Evolutionary conservation across 2,888 invertebrate genomes (phyloP).

Genomic region (Sarcophaga subvicina): DNA sequence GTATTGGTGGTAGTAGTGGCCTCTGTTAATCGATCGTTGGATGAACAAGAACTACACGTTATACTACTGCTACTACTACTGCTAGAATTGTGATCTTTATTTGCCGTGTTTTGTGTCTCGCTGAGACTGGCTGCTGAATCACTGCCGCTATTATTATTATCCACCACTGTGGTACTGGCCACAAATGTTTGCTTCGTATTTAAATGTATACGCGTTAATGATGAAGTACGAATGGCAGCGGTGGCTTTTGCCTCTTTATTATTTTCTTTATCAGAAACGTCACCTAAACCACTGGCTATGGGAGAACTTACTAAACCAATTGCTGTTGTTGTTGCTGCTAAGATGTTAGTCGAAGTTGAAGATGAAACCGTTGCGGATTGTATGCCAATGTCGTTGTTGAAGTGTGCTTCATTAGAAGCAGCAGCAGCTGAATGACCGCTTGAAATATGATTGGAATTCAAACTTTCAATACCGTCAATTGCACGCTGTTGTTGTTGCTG

Average conservation of each 20-base stretch:
- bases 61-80: conserved; percentile 76
- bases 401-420: conserved; percentile 52
- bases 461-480: conserved; percentile 65
- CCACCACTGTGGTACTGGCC: conserved; percentile 47
- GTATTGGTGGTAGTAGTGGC: conserved; percentile 75
- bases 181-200: conserved; percentile 57
- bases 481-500: conserved; percentile 57
- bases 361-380: conserved; percentile 78
- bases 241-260: conserved; percentile 77
- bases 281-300: conserved; percentile 68
- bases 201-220: conserved; percentile 57
- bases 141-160: conserved; percentile 25
- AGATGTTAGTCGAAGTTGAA: conserved; percentile 71
- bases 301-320: conserved; percentile 54
- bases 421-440: conserved; percentile 57
- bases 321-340: conserved; percentile 47
- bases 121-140: background rate
- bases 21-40: conserved; percentile 72
- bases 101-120: background rate
- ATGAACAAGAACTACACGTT: conserved; percentile 74
- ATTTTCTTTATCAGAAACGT: conserved; percentile 82
- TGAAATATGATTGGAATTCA: conserved; percentile 64
- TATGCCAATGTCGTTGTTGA: conserved; percentile 72
- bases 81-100: conserved; percentile 73
- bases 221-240: conserved; percentile 57